These are phyloP conservation scores for Orthosia gracilis DNA, from an alignment of 2,888 invertebrate genomes.

Conservation along the genomic window DNA sequence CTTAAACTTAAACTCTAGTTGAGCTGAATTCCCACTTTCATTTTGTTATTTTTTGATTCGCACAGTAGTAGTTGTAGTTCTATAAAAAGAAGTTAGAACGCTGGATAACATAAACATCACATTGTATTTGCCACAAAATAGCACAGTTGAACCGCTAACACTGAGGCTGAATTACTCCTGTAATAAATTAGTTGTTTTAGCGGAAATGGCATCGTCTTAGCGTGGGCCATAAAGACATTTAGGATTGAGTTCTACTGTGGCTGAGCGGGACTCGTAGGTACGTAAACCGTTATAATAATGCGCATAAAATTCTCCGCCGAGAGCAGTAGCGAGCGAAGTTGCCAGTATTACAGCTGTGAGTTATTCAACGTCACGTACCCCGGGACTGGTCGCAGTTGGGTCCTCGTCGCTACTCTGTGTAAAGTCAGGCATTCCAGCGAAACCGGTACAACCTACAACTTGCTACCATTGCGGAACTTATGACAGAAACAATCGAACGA, in stretches of 20 bases:
- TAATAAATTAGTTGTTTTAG: conserved; percentile 83
- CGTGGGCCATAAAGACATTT: conserved; percentile 81
- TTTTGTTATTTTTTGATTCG: conserved; percentile 25
- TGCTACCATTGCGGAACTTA: conserved; percentile 56
- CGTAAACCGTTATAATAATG: conserved; percentile 82
- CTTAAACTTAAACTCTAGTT: conserved; percentile 30
- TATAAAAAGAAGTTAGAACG: conserved; percentile 32
- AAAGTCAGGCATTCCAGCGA: conserved; percentile 58
- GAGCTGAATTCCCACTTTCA: conserved; percentile 15
- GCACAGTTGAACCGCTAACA: conserved; percentile 71
- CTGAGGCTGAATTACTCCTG: conserved; percentile 70
- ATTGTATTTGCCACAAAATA: conserved; percentile 70
- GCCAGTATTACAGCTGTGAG: conserved; percentile 79
- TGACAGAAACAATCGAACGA: conserved; percentile 66
- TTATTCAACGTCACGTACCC: conserved; percentile 86
- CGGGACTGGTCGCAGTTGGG: conserved; percentile 69
- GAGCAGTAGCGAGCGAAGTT: conserved; percentile 81
- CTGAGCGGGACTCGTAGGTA: conserved; percentile 70
- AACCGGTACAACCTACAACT: conserved; percentile 60
- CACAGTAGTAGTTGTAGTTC: conserved; percentile 28
- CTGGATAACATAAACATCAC: conserved; percentile 60
- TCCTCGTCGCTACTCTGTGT: conserved; percentile 59
- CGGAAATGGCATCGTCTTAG: conserved; percentile 78
- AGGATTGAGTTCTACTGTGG: conserved; percentile 78
- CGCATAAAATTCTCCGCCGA: conserved; percentile 83